Conservation (phyloP, 2,113 vertebrate species). For the Pleuronectes platessa region DNA sequence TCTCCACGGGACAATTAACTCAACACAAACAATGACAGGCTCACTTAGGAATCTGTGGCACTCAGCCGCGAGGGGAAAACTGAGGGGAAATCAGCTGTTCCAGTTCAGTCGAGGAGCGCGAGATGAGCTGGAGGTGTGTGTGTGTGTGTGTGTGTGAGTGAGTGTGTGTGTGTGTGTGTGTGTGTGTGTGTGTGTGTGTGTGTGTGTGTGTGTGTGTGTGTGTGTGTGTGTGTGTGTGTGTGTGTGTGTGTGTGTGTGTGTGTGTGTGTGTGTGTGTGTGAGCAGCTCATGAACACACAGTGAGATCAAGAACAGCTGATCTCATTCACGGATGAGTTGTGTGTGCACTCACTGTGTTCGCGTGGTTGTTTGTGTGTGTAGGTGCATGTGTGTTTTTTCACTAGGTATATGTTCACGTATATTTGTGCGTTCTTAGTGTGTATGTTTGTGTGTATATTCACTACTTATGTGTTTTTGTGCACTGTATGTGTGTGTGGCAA, state of each 20-base stretch:
- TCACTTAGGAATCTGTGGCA: conserved; percentile 71
- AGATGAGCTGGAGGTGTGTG: conserved; percentile 48
- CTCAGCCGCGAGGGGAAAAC: conserved; percentile 61
- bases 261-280: not conserved
- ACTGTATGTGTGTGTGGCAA: conserved; percentile 3
- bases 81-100: conserved; percentile 75
- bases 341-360: conserved; percentile 16
- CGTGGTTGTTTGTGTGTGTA: conserved; percentile 12
- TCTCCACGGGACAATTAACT: conserved; percentile 70
- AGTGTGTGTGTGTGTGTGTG: not conserved
- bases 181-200: no score
- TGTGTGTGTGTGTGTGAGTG: not conserved
- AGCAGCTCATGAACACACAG: conserved; percentile 35
- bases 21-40: conserved; percentile 75
- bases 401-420: conserved; percentile 15
- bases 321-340: conserved; percentile 2
- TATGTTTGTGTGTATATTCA: no score
- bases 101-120: conserved; percentile 45
- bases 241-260: no score
- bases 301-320: conserved; percentile 24
- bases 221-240: not conserved
- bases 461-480: no score
- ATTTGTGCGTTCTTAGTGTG: not conserved
- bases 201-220: not conserved
- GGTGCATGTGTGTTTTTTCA: not conserved